Evolutionary conservation across 2,113 vertebrate genomes (phyloP), one percentile per base, ranked within the genome.

Genomic region (Upupa epops): DNA sequence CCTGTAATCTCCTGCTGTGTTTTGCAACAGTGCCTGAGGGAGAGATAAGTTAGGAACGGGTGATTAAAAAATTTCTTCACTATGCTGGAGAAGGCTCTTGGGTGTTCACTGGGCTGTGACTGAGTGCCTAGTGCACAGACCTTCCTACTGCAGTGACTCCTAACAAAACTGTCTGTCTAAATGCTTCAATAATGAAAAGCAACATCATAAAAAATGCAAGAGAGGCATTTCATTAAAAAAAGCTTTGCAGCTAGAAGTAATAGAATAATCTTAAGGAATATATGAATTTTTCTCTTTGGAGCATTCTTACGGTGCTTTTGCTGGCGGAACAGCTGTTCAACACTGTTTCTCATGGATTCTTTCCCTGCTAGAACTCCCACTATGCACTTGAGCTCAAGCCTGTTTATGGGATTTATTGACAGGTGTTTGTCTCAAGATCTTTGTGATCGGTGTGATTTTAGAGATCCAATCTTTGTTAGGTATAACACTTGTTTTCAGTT

Each of bases 1-100:
- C 72, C 85, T 88, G 73, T 36, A 19, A 81, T 75, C 90, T 90
- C 88, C 70, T 90, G 90, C 92, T 94, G 76, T 54, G 69, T 61
- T 94, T 21, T 93, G 83, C 76, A 91, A 42, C 60, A 54, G 61
- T 16, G 88, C 90, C 88, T 66, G 73, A 69, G 86, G 71, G 70
- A 88, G 21, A 86, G 63, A 63, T 17, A 45, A 80, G 26, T 40
- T 13, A 49, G 69, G 61, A 90, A 78, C 82, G 73, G 64, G 54
- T 25, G 72, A 80, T 68, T 66, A 20, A 73, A 89, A 59, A 16
- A 8, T 70, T 5, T 31, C 52, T 68, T 69, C 15, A 36, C 54
- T 16, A 1, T 24, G 61, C 58, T 93, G 82, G 48, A 45, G 51
- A 94, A 90, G 76, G 69, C 49, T 88, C 69, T 49, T 1, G 42